Evolutionary conservation across 2,113 vertebrate species (phyloP), one percentile per base, ranked within the genome.

Genomic region (Callopanchax toddi): DNA sequence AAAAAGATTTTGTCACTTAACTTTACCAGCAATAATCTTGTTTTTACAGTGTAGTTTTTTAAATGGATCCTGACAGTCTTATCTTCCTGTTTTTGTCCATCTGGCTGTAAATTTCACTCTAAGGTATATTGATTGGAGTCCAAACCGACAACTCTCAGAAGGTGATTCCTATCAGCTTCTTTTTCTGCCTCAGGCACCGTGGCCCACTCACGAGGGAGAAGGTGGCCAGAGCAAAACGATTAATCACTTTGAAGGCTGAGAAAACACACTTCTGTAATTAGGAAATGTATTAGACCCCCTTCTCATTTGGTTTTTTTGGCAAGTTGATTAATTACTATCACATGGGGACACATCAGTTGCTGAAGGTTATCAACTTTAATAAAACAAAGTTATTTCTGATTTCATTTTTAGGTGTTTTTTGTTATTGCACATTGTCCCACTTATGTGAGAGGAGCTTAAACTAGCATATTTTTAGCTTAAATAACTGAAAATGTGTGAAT

Each of bases 291-390:
- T 79, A 40, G 68, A 77, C 61, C 26, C 59, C 62, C 25, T 49
- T 74, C 75, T 84, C 69, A 73, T 86, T 86, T 78, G 57, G 58
- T 46, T 73, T 20, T 73, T 20, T 58, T 84, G 87, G 82, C 90
- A 85, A 60, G 54, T 86, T 92, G 92, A 93, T 92, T 92, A 91
- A 93, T 92, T 81, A 55, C 72, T 13, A 25, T 83, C 89, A 80
- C 78, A 23, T 1, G 81, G 85, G 87, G 75, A 57, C 37, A 12
- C 61, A 56, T 65, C 23, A 40, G 21, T 61, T 52, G 29, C 34
- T 45, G 13, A 34, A 21, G 67, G 60, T 42, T 66, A 65, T 48
- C 29, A 25, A 55, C 54, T 67, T 71, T 67, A 53, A 71, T 36
- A 52, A 40, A 32, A 32, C 29, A 76, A 78, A 78, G 43, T 21